Base-by-base conservation (phyloP, 1,140 invertebrate species). In the Oedothorax gibbosus region DNA sequence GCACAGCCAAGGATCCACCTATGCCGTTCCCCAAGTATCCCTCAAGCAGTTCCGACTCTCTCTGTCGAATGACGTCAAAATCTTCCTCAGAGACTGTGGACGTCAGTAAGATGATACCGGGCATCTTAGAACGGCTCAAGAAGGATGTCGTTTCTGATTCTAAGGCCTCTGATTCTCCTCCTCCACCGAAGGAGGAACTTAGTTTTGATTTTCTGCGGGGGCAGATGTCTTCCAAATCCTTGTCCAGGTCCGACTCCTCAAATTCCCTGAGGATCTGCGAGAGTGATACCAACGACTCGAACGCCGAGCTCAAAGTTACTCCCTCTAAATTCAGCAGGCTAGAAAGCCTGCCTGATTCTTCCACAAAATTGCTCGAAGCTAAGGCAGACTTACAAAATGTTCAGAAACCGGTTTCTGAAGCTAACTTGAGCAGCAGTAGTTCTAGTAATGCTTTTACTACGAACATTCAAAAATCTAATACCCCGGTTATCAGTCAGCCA, bases 211-310 rank as follows among this genome's bases (percentile, higher is more conserved):
- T 84, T 56, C 50, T 84, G 7, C 49, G 81, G 15, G 77, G 77
- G 4, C 69, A 84, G 11, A 72, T 35, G n/a, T 35, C 50, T 7
- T 53, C 51, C 20, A 84, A 84, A 15, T 60, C 66, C 15, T 21
- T 75, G 10, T 84, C 81, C 11, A 7, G 81, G 12, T 84, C 81
- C 10, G 81, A 84, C 50, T 84, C 81, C 11, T 75, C 71, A 54
- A 84, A 73, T 50, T 84, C 81, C 14, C 51, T 84, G 57, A 35
- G 72, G 9, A 84, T 84, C 50, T 84, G 81, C 68, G 81, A 84
- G 68, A 84, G 81, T 76, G 81, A 84, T 49, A 84, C 81, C n/a
- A 84, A 84, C 57, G 81, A 84, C 68, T 84, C 81, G 14, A 84
- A 84, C 49, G 66, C 56, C 18, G 78, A 81, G 35, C 60, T 15